phyloP scores from a whole-genome alignment of 1,140 invertebrate species.

The Temnothorax curvispinosus region DNA sequence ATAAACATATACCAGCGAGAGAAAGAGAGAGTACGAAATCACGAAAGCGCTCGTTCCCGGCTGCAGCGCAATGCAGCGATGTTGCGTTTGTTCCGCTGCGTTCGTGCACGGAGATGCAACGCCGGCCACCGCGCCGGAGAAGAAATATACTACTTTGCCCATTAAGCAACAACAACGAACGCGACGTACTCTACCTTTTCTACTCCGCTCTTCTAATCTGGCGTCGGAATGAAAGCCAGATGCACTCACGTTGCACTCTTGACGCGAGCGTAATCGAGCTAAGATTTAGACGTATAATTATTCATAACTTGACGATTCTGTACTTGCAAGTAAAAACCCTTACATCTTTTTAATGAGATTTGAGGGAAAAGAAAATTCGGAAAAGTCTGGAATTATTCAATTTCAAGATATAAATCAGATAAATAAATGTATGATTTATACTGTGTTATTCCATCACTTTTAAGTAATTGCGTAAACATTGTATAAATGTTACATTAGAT shows the following conservation, averaged over 20 bases:
- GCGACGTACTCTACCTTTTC: constrained; percentile 10
- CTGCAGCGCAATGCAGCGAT: constrained; percentile 16
- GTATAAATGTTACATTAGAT: not conserved
- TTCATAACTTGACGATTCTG: not conserved
- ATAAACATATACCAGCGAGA: not conserved
- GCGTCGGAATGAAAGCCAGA: constrained; percentile 15
- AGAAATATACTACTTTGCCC: constrained; percentile 52
- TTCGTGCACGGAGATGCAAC: constrained; percentile 21
- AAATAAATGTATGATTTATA: not conserved
- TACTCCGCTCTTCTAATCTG: constrained; percentile 19
- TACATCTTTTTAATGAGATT: not conserved
- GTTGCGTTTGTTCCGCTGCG: constrained; percentile 34
- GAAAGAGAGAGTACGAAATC: constrained; percentile 1
- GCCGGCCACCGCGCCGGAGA: constrained; percentile 1
- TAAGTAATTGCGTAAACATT: not conserved
- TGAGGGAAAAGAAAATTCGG: not conserved
- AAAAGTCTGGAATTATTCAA: not conserved
- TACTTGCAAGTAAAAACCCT: not conserved
- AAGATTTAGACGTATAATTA: not conserved
- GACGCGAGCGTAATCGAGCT: not conserved
- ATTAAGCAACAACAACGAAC: constrained; percentile 43
- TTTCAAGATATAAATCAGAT: not conserved
- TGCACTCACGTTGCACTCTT: not conserved
- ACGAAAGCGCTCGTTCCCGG: constrained; percentile 28
- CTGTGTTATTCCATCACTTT: not conserved